phyloP scores from a whole-genome alignment of 2,113 vertebrate genomes.

The Plotosus lineatus region DNA sequence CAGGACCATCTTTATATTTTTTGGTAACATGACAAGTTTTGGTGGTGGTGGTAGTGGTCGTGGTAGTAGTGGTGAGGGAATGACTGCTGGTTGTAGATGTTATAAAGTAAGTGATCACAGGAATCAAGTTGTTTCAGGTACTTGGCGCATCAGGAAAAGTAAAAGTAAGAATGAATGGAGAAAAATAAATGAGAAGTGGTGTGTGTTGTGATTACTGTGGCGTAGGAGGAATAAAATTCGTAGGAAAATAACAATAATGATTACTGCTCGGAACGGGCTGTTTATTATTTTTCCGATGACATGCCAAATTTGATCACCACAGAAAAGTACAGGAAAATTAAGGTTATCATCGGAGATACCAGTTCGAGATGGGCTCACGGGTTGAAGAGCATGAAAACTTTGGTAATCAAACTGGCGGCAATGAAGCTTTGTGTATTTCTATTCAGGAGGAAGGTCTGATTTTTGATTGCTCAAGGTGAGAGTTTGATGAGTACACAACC shows the following conservation, averaged over 20 bases:
- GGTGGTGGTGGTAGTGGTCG: too few species aligned
- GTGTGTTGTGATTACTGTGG: not conserved
- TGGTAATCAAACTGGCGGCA: constrained; percentile 70
- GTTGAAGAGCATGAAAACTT: constrained; percentile 65
- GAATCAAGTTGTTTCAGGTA: not conserved
- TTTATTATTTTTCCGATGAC: not conserved
- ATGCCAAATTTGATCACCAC: not conserved
- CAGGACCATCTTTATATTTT: not conserved
- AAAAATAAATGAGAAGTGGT: not conserved
- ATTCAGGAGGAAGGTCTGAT: constrained; percentile 34
- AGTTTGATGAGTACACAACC: constrained; percentile 25
- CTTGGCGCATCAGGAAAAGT: not conserved
- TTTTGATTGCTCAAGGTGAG: constrained; percentile 10
- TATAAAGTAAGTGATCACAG: not conserved
- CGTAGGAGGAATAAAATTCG: too few species aligned
- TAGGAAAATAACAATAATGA: not conserved
- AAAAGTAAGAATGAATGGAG: not conserved
- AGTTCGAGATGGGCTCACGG: constrained; percentile 66
- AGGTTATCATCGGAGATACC: constrained; percentile 64
- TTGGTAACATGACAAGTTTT: too few species aligned
- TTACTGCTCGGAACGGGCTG: not conserved
- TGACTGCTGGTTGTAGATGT: not conserved
- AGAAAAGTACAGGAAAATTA: constrained; percentile 11
- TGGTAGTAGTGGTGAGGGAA: not conserved
- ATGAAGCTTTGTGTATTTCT: constrained; percentile 46